These are phyloP conservation scores for Enhydra lutris DNA, from an alignment of 2,113 vertebrate species.

Conservation along the genomic window DNA sequence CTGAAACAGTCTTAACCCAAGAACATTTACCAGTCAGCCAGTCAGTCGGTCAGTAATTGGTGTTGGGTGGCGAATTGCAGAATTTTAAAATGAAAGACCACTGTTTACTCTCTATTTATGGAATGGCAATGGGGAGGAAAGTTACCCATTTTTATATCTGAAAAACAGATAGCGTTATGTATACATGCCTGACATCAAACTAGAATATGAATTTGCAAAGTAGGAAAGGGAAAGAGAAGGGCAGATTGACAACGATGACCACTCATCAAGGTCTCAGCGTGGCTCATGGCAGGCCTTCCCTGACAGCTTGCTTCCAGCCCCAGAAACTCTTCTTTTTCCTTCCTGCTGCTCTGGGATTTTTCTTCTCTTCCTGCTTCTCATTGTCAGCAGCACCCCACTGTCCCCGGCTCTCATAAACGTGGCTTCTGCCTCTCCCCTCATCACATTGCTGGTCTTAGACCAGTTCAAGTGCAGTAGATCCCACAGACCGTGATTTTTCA, in stretches of 20 bases:
- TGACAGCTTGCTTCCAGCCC: neutral
- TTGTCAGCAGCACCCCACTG: accelerated
- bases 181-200: neutral
- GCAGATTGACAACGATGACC: neutral
- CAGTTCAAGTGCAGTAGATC: neutral
- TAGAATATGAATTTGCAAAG: neutral
- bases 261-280: accelerated
- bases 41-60: neutral
- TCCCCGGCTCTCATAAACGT: neutral
- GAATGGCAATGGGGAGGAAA: neutral
- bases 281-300: neutral
- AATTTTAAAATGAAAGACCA: neutral
- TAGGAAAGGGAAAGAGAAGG: neutral
- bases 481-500: neutral
- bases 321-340: neutral
- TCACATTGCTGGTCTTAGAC: neutral
- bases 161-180: neutral
- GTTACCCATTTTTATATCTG: neutral
- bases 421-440: neutral
- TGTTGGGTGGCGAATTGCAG: neutral
- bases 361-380: neutral
- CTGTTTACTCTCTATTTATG: neutral
- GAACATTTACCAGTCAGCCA: neutral
- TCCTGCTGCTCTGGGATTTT: neutral
- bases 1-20: neutral